Evolutionary conservation across 2,797 vertebrate genomes (phyloP), one percentile per base, ranked within the genome.

Genomic region (Tokudaia tokunoshimensis): DNA sequence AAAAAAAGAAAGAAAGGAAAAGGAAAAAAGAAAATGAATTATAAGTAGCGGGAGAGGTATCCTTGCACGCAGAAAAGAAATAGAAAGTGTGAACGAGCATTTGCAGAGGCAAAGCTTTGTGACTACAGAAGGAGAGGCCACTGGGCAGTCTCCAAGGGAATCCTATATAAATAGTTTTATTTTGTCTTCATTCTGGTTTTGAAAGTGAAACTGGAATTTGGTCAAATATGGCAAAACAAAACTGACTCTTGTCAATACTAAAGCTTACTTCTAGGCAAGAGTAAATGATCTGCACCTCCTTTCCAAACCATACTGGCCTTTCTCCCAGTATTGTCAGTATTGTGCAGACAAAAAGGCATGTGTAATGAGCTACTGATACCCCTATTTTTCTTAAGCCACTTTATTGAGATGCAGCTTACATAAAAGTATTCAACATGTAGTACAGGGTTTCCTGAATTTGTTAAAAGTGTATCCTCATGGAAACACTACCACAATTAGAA

Each of bases 21-120:
- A 24, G 63, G 47, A 29, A 7, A 29, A 47, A 41, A 5, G 74
- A 47, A 76, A 86, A 74, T 13, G 75, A 97, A n/a, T 22, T 57
- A 80, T 37, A 74, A 89, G 92, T 81, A 92, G 72, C 95, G 80
- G 67, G 50, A 96, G 96, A 96, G 80, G 94, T 94, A 19, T 80
- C 50, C 88, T 89, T 86, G 94, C 92, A 95, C 95, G 91, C 88
- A 37, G 89, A 97, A 94, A 52, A 91, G 79, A 95, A 41, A 22
- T 6, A 31, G 5, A 55, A 47, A 59, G 70, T 52, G 17, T 34
- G 13, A 19, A 57, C 65, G 67, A 61, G 37, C 31, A 26, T 80
- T 67, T 95, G 61, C 6, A 57, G 76, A 72, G n/a, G 57, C 61
- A 29, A 80, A 55, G 1, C 31, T 78, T 65, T 61, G 6, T 55